Percentiles rank a stretch among this genome's conserved stretches.
These are phyloP conservation scores for Rhimphoctona megacephalus DNA, from an alignment of 2,888 invertebrate species.

Conservation along the genomic window DNA sequence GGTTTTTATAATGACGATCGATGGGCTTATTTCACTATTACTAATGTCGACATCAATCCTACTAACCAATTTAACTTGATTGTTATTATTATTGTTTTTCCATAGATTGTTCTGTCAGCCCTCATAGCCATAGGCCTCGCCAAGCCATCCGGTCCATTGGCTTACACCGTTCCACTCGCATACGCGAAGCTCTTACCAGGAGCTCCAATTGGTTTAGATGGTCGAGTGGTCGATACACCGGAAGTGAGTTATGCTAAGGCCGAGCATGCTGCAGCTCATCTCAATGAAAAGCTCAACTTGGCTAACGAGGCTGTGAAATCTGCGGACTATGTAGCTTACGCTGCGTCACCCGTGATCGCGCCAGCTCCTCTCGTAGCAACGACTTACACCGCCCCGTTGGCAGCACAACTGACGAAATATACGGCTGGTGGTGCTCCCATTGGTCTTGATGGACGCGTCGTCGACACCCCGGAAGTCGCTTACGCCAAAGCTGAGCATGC, in stretches of 20 bases:
- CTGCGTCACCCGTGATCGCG: slow-evolving; percentile 40
- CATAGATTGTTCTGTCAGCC: slow-evolving; percentile 72
- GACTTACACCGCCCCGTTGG: slow-evolving; percentile 41
- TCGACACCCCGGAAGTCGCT: slow-evolving; percentile 82
- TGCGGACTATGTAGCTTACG: slow-evolving; percentile 65
- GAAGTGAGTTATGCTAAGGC: slow-evolving; percentile 76
- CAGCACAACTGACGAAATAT: slow-evolving; percentile 55
- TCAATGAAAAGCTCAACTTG: slow-evolving; percentile 77
- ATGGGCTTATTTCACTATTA: not conserved
- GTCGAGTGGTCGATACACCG: slow-evolving; percentile 75
- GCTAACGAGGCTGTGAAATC: slow-evolving; percentile 76
- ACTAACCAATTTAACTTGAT: not conserved
- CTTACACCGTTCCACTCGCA: slow-evolving; percentile 55
- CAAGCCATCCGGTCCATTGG: slow-evolving; percentile 58
- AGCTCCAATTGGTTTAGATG: slow-evolving; percentile 76
- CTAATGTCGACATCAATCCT: not conserved
- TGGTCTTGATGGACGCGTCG: slow-evolving; percentile 81
- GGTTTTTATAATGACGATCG: not conserved
- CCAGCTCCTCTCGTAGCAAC: slow-evolving; percentile 48
- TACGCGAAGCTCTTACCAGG: slow-evolving; percentile 68
- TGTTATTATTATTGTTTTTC: slow-evolving; percentile 7
- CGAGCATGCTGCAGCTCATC: slow-evolving; percentile 75
- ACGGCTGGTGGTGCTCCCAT: slow-evolving; percentile 77
- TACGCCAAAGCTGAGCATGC: slow-evolving; percentile 82
- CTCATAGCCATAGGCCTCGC: slow-evolving; percentile 74